A percentile compares a stretch with the other conserved stretches of the same genome.
phyloP scores from a whole-genome alignment of 1,140 invertebrate species.

The Coenobita brevimanus region DNA sequence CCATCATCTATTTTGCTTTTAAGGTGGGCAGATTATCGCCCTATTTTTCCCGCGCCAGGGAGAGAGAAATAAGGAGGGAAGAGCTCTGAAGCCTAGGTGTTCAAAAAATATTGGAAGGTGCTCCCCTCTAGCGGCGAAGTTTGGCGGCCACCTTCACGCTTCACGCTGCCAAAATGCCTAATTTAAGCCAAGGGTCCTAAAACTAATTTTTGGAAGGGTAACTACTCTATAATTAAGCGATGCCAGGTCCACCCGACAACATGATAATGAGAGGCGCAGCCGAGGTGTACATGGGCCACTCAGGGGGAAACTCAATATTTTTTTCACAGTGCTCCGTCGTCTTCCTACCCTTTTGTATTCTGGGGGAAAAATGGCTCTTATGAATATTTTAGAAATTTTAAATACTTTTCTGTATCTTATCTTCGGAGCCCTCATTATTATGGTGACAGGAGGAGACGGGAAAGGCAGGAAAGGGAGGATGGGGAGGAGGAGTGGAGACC shows the following conservation, averaged over 20 bases:
- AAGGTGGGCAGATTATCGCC: too few species aligned
- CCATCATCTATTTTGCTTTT: too few species aligned
- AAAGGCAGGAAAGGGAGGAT: too few species aligned
- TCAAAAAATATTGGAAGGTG: neutral
- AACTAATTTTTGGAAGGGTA: constrained; percentile 64
- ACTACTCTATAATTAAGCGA: constrained; percentile 62
- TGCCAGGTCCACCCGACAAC: constrained; percentile 42
- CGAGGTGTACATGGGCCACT: constrained; percentile 10
- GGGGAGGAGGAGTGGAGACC: neutral
- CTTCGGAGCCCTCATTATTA: neutral
- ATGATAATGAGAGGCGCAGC: constrained; percentile 34
- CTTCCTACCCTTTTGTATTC: neutral
- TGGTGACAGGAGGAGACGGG: neutral
- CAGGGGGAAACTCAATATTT: neutral
- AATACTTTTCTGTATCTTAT: neutral
- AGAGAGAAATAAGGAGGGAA: too few species aligned
- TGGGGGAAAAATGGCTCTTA: neutral
- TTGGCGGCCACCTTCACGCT: constrained; percentile 24
- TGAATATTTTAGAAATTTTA: too few species aligned
- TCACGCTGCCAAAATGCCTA: constrained; percentile 47
- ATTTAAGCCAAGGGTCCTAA: constrained; percentile 59
- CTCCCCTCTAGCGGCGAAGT: neutral
- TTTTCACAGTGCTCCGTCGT: neutral
- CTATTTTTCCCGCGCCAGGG: too few species aligned
- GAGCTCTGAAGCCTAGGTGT: too few species aligned